Conservation (phyloP, 1,140 invertebrate genomes). For the Pseudoatta argentina region DNA sequence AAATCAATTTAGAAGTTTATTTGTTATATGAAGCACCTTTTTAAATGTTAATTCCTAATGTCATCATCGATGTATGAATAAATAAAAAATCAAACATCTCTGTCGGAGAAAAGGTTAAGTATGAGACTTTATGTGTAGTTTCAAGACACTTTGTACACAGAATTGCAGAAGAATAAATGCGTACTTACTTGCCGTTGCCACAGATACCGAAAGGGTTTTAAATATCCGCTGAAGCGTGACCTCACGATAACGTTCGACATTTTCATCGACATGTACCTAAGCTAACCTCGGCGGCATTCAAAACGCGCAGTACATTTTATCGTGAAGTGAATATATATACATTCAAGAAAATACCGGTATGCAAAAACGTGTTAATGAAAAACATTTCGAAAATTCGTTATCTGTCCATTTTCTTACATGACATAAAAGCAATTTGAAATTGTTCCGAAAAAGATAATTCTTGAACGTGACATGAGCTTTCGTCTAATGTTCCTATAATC, state of each 20-base stretch:
- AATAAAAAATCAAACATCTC: too few relatives aligned
- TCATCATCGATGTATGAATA: too few relatives aligned
- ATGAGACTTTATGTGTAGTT: neutral
- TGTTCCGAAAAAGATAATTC: neutral
- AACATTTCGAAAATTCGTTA: neutral
- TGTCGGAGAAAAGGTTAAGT: neutral
- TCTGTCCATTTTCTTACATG: neutral
- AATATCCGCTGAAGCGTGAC: neutral
- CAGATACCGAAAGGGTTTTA: neutral
- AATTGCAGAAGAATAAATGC: neutral
- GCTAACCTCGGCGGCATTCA: conserved; percentile 8
- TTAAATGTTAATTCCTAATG: too few relatives aligned
- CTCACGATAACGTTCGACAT: conserved; percentile 20
- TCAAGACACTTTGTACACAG: neutral
- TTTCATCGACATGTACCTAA: neutral
- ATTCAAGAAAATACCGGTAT: neutral
- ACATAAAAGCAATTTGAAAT: neutral
- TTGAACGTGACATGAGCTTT: neutral
- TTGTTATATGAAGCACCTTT: too few relatives aligned
- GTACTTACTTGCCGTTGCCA: conserved; percentile 17
- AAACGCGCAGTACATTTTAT: neutral
- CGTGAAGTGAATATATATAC: neutral
- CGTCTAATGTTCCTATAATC: too few relatives aligned
- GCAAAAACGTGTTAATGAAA: neutral
- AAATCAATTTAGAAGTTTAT: too few relatives aligned